Evolutionary conservation across 2,797 vertebrate genomes (phyloP).

Genomic region (Pterois miles): DNA sequence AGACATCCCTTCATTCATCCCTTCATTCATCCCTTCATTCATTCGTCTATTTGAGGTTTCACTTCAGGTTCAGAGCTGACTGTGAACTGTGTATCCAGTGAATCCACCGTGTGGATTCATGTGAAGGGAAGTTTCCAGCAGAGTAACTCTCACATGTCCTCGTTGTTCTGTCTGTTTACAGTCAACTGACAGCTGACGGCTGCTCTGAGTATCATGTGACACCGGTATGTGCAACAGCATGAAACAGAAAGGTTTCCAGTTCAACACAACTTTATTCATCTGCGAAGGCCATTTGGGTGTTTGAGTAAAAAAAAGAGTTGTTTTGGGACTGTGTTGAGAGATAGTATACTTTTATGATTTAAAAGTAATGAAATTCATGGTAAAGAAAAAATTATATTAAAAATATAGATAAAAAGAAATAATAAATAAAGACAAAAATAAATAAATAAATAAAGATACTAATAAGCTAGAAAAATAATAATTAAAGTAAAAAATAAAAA

Average conservation of each 20-base stretch:
- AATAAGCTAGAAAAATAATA: too few species aligned
- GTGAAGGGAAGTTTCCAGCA: background rate
- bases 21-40: too few species aligned
- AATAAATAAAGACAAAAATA: too few species aligned
- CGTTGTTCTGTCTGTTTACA: slow-evolving; percentile 10
- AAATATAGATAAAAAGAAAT: background rate
- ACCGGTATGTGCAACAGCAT: background rate
- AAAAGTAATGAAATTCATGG: background rate
- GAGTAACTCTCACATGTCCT: background rate
- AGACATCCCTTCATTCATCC: too few species aligned
- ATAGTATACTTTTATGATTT: too few species aligned
- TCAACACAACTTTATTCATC: background rate
- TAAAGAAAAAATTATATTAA: background rate
- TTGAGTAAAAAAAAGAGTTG: background rate
- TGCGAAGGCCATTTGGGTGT: background rate
- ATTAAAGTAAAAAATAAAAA: too few species aligned
- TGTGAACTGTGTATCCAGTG: background rate
- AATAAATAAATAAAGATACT: too few species aligned
- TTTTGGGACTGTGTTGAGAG: too few species aligned
- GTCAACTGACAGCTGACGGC: background rate
- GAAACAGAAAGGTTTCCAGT: too few species aligned
- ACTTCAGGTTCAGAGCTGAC: background rate
- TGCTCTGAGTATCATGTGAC: background rate
- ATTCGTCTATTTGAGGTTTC: background rate
- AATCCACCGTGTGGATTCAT: too few species aligned